Base-by-base conservation (phyloP, 2,888 invertebrate genomes). In the Drosophila barbarae region DNA sequence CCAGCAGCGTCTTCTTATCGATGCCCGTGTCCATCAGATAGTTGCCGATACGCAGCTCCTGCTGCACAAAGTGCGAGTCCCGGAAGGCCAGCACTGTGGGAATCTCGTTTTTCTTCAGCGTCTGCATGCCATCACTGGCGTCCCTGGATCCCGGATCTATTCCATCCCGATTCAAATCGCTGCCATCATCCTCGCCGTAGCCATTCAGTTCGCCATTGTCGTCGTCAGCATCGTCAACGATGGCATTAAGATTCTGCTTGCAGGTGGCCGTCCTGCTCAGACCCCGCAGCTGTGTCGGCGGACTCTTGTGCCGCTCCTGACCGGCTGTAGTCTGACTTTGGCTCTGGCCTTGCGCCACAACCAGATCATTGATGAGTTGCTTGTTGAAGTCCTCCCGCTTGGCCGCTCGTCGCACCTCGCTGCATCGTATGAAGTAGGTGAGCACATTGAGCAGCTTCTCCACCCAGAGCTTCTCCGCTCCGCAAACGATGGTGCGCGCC, bases 391-490 rank as follows among this genome's bases (percentile, higher is more conserved):
- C 88, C 89, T 88, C 91, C 80, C 84, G 89, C 85, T 80, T 90
- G 52, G 76, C 79, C n/a, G 89, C 91, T 79, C 92, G 89, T 75
- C 91, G 90, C 52, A 95, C 92, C 82, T 94, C 93, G 74, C 93
- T 93, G 88, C 95, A 96, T 46, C 96, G 92, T 68, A 98, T 92
- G 86, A 98, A 97, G 87, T 98, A 98, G 0, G 96, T 95, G 23
- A 98, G 90, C 35, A 95, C 93, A 67, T 92, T 92, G 7, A 98
- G 90, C 9, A 97, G 91, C 80, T 93, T 93, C 76, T 93, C 92
- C 52, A 97, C 92, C 3, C 91, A 90, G 86, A 94, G 93, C 58
- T 88, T 87, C 53, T 92, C 91, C 8, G 91, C 88, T 32, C 95
- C 95, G 32, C 94, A 93, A 72, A 98, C 92, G 54, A 98, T 92